Evolutionary conservation across 2,113 vertebrate genomes (phyloP).

Genomic region (Saccopteryx bilineata): DNA sequence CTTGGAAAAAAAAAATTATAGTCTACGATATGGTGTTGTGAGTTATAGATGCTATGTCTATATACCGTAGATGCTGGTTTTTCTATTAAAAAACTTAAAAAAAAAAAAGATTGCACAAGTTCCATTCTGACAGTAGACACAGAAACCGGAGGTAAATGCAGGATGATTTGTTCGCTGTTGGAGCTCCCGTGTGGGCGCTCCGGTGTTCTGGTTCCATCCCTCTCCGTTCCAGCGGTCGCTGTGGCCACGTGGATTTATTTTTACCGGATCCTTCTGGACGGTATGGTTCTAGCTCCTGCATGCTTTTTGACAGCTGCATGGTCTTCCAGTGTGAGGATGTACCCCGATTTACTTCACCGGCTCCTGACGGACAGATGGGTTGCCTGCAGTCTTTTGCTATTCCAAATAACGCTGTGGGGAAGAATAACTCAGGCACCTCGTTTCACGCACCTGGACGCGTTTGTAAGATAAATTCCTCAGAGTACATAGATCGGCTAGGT

Average conservation of each 20-base stretch:
- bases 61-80: not conserved
- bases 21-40: not conserved
- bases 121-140: not conserved
- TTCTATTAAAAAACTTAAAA: not conserved
- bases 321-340: fast-evolving
- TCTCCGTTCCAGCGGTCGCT: fast-evolving
- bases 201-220: not conserved
- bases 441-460: not conserved
- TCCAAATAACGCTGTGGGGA: too few relatives aligned
- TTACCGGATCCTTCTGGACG: fast-evolving
- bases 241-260: not conserved
- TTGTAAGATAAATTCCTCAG: not conserved
- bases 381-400: not conserved
- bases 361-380: not conserved
- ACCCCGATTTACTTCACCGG: not conserved
- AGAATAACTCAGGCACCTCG: not conserved
- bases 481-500: not conserved
- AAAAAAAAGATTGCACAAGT: not conserved
- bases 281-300: fast-evolving
- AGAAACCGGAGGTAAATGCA: not conserved
- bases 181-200: not conserved
- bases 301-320: not conserved
- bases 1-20: not conserved
- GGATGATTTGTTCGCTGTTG: not conserved
- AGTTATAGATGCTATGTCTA: not conserved